Evolutionary conservation across 1,140 invertebrate species (phyloP), one percentile per base, ranked within the genome.

Genomic region (Drosophila takahashii): DNA sequence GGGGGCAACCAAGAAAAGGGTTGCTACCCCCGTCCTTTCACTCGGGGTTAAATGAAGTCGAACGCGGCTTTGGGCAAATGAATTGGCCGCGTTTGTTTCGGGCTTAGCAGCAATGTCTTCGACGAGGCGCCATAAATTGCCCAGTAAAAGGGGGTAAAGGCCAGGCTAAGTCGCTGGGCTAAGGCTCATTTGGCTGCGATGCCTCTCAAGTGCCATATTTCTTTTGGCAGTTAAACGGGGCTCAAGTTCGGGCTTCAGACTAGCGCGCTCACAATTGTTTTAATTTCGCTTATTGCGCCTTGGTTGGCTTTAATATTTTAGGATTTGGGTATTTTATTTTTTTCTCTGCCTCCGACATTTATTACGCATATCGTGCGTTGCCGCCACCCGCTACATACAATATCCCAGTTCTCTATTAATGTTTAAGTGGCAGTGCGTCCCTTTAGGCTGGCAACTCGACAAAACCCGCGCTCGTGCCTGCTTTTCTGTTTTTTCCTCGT

Each of bases 341-440:
- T 4, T 16, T 15, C 16, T 15, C 41, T 22, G 22, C 22, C 39
- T 52, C 67, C 85, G 77, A 89, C 84, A 90, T 89, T 89, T 89
- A 89, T 89, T 89, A 89, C 84, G 84, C 84, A 89, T 89, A 89
- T 89, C 85, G 61, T 80, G 80, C 64, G 77, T 67, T 73, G 61
- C 60, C 64, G 47, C 59, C 61, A 34, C 10, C 27, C 29, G 11
- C 39, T 47, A 41, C 37, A 27, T 45, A 39, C 44, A n/a, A 13
- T 39, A 22, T 54, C 37, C 61, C 77, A 83, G 67, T 74, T 78
- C 85, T 89, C 84, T 89, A 89, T 89, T 89, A 89, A 89, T 90
- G 84, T 89, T 89, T 89, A 89, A 89, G 84, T 89, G 84, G 77
- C 84, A 89, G 72, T 77, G 80, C 85, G 84, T 89, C 84, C 84